Conservation (phyloP, 1,140 invertebrate species). For the Chironomus tepperi region DNA sequence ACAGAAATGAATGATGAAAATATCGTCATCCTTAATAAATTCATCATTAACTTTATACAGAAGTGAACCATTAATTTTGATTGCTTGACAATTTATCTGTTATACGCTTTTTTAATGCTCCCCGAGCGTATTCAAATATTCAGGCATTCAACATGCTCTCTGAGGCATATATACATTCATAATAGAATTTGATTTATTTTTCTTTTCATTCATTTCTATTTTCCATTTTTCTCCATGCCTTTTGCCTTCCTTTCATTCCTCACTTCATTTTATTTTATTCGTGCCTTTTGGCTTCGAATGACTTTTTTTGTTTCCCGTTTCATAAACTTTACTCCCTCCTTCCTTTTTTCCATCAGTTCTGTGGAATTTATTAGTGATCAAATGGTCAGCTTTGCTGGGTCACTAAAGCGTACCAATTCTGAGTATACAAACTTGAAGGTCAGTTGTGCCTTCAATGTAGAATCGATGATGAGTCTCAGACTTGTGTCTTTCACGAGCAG, state of each 20-base stretch:
- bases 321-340: background rate
- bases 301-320: background rate
- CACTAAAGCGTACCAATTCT: too few relatives aligned
- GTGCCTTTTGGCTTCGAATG: constrained; percentile 6
- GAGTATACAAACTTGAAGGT: too few relatives aligned
- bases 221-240: background rate
- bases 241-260: background rate
- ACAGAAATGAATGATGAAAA: too few relatives aligned
- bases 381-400: too few relatives aligned
- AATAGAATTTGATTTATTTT: constrained; percentile 15
- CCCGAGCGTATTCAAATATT: constrained; percentile 6
- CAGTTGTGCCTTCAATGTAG: too few relatives aligned
- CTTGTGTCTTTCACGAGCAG: too few relatives aligned
- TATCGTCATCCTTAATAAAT: background rate
- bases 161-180: constrained; percentile 2
- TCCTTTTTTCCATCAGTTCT: background rate
- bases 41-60: background rate
- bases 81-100: constrained; percentile 13
- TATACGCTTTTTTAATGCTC: constrained; percentile 12
- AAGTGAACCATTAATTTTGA: constrained; percentile 8
- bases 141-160: constrained; percentile 5
- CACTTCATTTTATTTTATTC: background rate
- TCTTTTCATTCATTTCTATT: background rate
- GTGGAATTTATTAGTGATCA: too few relatives aligned
- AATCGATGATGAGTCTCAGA: too few relatives aligned